Conservation (phyloP, 2,113 vertebrate species). For the Dasyornis broadbenti region DNA sequence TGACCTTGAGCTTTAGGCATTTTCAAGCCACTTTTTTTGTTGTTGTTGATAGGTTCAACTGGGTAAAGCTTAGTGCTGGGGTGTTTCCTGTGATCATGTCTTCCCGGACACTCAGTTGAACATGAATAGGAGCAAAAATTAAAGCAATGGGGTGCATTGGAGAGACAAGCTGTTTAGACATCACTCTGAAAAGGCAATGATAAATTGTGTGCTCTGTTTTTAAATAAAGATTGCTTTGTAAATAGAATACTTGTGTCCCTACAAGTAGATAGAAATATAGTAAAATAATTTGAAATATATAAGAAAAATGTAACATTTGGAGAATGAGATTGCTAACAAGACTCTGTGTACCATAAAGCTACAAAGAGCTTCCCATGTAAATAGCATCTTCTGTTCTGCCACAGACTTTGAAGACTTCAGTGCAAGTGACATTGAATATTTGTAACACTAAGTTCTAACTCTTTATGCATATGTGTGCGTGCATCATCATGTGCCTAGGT, state of each 20-base stretch:
- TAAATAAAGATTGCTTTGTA: conserved; percentile 20
- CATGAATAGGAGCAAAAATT: neutral
- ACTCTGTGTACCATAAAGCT: neutral
- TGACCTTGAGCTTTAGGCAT: neutral
- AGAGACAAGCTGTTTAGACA: neutral
- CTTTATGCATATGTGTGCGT: neutral
- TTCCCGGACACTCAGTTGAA: neutral
- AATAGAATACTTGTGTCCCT: conserved; percentile 15
- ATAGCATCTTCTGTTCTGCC: neutral
- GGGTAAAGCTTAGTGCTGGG: neutral
- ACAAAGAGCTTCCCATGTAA: neutral
- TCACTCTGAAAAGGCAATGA: neutral
- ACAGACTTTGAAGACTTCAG: neutral
- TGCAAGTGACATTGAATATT: neutral
- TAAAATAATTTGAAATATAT: neutral
- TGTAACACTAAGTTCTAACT: neutral
- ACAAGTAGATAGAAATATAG: neutral
- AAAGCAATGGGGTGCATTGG: neutral
- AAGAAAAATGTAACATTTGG: neutral
- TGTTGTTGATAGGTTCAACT: neutral
- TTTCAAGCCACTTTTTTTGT: neutral
- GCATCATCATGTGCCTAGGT: neutral
- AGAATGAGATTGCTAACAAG: neutral
- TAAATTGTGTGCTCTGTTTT: neutral
- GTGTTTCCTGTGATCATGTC: neutral